Evolutionary conservation across 2,888 invertebrate genomes (phyloP).

Genomic region (Ormyrus rosae): DNA sequence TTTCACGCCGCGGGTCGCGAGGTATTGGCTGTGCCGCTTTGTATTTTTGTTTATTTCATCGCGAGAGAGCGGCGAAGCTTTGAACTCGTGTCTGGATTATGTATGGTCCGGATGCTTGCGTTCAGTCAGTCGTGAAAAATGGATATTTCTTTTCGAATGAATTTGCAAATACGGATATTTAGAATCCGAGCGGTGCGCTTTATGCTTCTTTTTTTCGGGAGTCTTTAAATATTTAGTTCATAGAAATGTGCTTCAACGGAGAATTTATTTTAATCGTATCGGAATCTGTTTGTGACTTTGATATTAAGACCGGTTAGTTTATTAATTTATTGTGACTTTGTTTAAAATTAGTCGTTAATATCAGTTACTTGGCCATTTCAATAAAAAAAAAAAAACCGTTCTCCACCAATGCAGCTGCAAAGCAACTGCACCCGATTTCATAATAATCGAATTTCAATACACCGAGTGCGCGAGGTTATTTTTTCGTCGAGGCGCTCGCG

Average conservation of each 20-base stretch:
- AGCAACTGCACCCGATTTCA: background rate
- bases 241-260: too few relatives aligned
- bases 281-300: too few relatives aligned
- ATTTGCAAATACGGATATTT: constrained; percentile 1
- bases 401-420: too few relatives aligned
- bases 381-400: too few relatives aligned
- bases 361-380: too few relatives aligned
- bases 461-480: background rate
- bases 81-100: background rate
- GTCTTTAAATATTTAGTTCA: too few relatives aligned
- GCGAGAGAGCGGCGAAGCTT: background rate
- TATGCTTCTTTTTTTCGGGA: too few relatives aligned
- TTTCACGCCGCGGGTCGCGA: background rate
- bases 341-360: too few relatives aligned
- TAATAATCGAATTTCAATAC: constrained; percentile 12
- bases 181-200: too few relatives aligned
- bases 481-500: background rate
- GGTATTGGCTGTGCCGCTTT: background rate
- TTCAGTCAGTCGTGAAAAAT: constrained; percentile 13
- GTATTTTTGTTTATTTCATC: constrained; percentile 27
- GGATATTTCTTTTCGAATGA: constrained; percentile 2
- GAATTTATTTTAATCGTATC: too few relatives aligned
- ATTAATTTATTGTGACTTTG: too few relatives aligned
- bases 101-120: constrained; percentile 3
- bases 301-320: too few relatives aligned